phyloP scores from a whole-genome alignment of 2,888 invertebrate genomes.

The Andrena chrysosceles region DNA sequence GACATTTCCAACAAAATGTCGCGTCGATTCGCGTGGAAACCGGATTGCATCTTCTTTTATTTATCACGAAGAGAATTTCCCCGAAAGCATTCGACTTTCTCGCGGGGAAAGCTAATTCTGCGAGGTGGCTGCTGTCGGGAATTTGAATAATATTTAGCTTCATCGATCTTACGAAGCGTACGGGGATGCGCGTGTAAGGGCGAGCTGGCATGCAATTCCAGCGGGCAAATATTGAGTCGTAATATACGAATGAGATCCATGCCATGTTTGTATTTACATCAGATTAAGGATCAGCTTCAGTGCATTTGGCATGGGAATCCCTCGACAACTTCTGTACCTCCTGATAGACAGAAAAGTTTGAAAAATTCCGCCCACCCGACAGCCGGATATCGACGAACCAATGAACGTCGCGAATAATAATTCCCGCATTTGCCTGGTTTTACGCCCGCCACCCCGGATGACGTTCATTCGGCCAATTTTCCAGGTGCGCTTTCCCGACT shows the following conservation, averaged over 20 bases:
- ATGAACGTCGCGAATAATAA: constrained; percentile 28
- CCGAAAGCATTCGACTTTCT: not conserved
- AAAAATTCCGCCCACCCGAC: not conserved
- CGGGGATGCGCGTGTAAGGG: not conserved
- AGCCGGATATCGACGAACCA: constrained; percentile 3
- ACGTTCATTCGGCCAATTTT: constrained; percentile 27
- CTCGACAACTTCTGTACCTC: not conserved
- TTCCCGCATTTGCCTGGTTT: not conserved
- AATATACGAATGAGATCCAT: too few species aligned
- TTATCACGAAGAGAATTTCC: not conserved
- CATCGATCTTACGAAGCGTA: not conserved
- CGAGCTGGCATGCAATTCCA: not conserved
- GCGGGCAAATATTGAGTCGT: not conserved
- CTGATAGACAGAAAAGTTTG: not conserved
- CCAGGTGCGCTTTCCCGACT: not conserved
- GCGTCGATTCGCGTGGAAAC: not conserved
- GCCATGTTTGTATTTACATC: not conserved
- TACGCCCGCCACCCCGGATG: constrained; percentile 3
- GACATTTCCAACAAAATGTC: constrained; percentile 25
- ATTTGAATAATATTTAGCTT: not conserved
- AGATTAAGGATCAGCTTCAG: not conserved
- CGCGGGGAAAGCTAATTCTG: not conserved
- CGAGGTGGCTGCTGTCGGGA: not conserved
- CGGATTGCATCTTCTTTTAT: constrained; percentile 14
- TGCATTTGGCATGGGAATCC: not conserved